These are phyloP conservation scores for Dufourea novaeangliae DNA, from an alignment of 1,140 invertebrate species.

Conservation along the genomic window DNA sequence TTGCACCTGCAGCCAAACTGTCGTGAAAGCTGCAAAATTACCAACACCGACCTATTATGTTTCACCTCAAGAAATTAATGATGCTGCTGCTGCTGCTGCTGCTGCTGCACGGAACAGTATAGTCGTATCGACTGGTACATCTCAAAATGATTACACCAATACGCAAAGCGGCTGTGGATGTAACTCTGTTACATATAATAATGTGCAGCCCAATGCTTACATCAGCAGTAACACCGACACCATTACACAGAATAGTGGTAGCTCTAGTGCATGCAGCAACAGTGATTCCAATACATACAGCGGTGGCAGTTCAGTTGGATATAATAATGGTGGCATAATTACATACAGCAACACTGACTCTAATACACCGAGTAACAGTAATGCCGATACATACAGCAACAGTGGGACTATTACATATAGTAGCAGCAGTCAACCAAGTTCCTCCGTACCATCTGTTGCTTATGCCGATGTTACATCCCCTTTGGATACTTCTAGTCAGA, in stretches of 20 bases:
- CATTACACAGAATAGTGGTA: neutral
- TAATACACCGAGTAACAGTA: neutral
- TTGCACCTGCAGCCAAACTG: slow-evolving; percentile 40
- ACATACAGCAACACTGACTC: neutral
- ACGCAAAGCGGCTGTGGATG: neutral
- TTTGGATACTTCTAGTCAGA: neutral
- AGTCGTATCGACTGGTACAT: neutral
- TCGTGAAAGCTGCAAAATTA: slow-evolving; percentile 56
- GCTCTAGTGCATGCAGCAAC: neutral
- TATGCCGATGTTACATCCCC: neutral
- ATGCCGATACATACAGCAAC: neutral
- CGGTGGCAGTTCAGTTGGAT: neutral
- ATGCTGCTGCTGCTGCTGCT: slow-evolving; percentile 45
- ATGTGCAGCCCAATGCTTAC: neutral
- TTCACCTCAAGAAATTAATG: slow-evolving; percentile 51
- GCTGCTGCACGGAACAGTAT: neutral
- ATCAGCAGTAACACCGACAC: neutral
- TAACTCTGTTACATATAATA: neutral
- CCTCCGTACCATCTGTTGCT: neutral
- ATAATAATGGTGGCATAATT: neutral
- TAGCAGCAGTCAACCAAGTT: slow-evolving; percentile 1
- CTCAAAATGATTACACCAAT: neutral
- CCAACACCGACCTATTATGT: slow-evolving; percentile 40
- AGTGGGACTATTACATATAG: neutral
- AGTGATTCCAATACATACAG: neutral